Base-by-base conservation (phyloP, 2,888 invertebrate genomes). In the Arge pagana region DNA sequence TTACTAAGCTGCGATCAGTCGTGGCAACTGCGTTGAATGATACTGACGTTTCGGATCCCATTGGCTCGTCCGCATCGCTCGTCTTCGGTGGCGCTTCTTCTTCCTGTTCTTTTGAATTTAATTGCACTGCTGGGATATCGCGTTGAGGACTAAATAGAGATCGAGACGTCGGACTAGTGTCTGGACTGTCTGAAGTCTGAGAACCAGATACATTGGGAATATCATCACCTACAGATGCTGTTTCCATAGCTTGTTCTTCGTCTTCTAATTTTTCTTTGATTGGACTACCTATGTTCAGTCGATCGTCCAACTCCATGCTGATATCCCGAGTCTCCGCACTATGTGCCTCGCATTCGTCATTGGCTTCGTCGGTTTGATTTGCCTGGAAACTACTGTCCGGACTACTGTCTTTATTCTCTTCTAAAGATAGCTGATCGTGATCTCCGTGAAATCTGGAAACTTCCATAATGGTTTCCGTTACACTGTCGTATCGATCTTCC, bases 71-170 rank as follows among this genome's bases (percentile, higher is more conserved):
- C 24, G 50, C 35, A 37, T 54, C 56, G 35, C 48, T 37, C 53
- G 16, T 33, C 15, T 48, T 36, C 26, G 28, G 30, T 16, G 31
- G 33, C n/a, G 26, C 40, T 61, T 78, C 77, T 58, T 79, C 79
- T 55, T 77, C 65, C 61, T 79, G 79, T 63, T 80, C 80, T 56
- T 80, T 80, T 15, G 79, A 74, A 71, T 79, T 79, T 2, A 80
- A 71, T 21, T 70, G 49, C 8, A 31, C n/a, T 16, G 19, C 24
- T 6, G 57, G 57, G 4, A 21, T 41, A 40, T 67, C 65, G 15
- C 58, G 59, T 23, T 61, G 59, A 3, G 69, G 67, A 37, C 66
- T 70, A 24, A 67, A 66, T 3, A 67, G 26, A 2, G 68, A 68
- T 18, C 51, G 59, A 39, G 11, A 57, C 11, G 56, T 13, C 16